phyloP scores from a whole-genome alignment of 1,140 invertebrate genomes.

The Drosophila yakuba region DNA sequence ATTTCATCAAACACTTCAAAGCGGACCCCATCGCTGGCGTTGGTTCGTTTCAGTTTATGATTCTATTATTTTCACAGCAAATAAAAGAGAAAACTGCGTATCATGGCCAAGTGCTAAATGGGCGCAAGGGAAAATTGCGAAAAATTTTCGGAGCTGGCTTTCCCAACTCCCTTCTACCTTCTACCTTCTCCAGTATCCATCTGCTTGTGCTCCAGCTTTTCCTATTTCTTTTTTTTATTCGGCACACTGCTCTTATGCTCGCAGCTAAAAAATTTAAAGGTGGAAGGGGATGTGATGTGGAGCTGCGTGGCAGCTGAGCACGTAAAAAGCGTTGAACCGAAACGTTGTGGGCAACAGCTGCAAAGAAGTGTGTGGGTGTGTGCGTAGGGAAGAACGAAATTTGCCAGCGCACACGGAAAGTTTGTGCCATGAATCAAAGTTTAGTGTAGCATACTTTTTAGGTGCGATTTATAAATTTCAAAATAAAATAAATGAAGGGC shows the following conservation, averaged over 20 bases:
- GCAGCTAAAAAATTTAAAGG: conserved; percentile 51
- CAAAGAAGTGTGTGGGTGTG: conserved; percentile 60
- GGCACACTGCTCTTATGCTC: conserved; percentile 13
- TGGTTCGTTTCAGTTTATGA: conserved; percentile 76
- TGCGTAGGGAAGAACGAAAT: conserved; percentile 74
- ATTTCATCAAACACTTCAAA: conserved; percentile 83
- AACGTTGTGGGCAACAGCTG: conserved; percentile 82
- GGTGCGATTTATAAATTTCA: conserved; percentile 83
- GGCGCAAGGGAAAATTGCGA: conserved; percentile 78
- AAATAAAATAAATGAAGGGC: conserved; percentile 83
- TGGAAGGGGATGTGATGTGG: neutral
- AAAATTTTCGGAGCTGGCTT: conserved; percentile 50
- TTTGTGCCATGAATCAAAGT: conserved; percentile 82
- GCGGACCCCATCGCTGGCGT: conserved; percentile 36
- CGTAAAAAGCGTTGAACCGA: conserved; percentile 81
- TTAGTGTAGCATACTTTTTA: conserved; percentile 83
- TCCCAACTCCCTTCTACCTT: conserved; percentile 8
- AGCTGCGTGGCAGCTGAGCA: conserved; percentile 74
- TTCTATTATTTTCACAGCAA: conserved; percentile 83
- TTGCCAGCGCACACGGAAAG: conserved; percentile 77
- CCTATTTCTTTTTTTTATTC: conserved; percentile 10
- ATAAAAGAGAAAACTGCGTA: conserved; percentile 82
- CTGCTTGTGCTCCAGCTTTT: no score
- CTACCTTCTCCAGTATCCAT: neutral
- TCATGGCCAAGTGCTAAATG: conserved; percentile 81